Base-by-base conservation (phyloP, 2,888 invertebrate species). In the Coelinius sp. region DNA sequence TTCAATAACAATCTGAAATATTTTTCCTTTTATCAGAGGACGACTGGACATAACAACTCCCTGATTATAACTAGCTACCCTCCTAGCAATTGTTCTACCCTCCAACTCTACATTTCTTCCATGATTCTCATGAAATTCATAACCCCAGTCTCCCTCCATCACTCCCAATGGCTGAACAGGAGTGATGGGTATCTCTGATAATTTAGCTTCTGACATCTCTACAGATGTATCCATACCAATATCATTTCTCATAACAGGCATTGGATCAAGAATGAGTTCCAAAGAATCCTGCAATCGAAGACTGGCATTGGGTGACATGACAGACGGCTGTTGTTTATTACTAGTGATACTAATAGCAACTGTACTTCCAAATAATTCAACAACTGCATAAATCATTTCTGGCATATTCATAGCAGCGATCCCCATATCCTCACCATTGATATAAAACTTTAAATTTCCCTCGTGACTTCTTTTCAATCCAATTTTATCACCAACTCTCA, bases 361-460 rank as follows among this genome's bases (percentile, higher is more conserved):
- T 1, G 95, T 94, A 25, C 92, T 91, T 0, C 97, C 97, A 81
- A 91, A 93, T 62, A 97, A 87, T 84, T 97, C 97, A 76, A 96
- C 92, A 1, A 96, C 93, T 7, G 93, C 95, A 85, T 94, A 96
- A 2, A 96, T 92, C 88, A 93, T 93, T 89, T 94, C 94, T 1
- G 95, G 94, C 73, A 96, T 91, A 83, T 93, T 92, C 71, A 92
- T 91, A 70, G 94, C 94, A 35, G 92, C 93, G 6, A 93, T 90
- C 38, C 94, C 94, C 82, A 95, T 90, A 78, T 94, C 93, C 86
- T 95, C 94, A 0, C 95, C 94, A 86, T 97, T 97, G 70, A 96
- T 90, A 79, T 93, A 92, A 77, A 95, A 91, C 75, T 93, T 92
- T 5, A 96, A 89, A 20, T 91, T 90, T 7, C 92, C 91, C 75